A percentile compares a stretch with the other conserved stretches of the same genome.
These are phyloP conservation scores for Mnemiopsis leidyi DNA, from an alignment of 37 sponge, comb jelly and placozoan genomes.

Conservation along the genomic window DNA sequence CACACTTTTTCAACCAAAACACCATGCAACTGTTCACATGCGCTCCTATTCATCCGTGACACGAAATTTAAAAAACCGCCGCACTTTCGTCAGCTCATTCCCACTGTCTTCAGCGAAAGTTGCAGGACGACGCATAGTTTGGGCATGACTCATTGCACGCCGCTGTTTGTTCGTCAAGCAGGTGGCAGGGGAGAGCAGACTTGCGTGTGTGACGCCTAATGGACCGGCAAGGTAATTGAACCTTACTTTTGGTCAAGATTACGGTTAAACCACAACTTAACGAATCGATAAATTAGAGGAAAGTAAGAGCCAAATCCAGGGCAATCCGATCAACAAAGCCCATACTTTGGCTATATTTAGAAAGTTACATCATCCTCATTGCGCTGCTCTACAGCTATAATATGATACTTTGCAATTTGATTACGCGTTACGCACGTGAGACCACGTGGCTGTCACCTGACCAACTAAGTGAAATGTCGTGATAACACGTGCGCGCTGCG, in stretches of 20 bases:
- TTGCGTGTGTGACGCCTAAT: not conserved
- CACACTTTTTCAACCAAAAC: not conserved
- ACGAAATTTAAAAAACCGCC: not conserved
- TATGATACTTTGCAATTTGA: constrained; percentile 51
- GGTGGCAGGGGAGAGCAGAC: not conserved
- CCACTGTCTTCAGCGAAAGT: not conserved
- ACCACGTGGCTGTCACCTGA: constrained; percentile 15
- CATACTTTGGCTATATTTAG: constrained; percentile 29
- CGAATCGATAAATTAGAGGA: not conserved
- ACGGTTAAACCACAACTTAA: not conserved
- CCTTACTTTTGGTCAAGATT: not conserved
- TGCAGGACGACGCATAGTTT: not conserved
- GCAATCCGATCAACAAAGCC: not conserved
- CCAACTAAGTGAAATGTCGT: constrained; percentile 18
- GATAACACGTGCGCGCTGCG: constrained; percentile 11
- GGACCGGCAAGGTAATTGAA: not conserved
- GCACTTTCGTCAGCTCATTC: not conserved
- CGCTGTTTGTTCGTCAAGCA: not conserved
- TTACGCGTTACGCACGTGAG: constrained; percentile 16
- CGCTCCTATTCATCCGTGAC: not conserved
- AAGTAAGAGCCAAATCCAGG: not conserved
- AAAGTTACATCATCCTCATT: not conserved
- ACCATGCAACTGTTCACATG: not conserved
- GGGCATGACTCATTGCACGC: not conserved
- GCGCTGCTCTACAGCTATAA: constrained; percentile 7